These are phyloP conservation scores for Takifugu ocellatus DNA, from an alignment of 2,797 vertebrate genomes.

Conservation along the genomic window DNA sequence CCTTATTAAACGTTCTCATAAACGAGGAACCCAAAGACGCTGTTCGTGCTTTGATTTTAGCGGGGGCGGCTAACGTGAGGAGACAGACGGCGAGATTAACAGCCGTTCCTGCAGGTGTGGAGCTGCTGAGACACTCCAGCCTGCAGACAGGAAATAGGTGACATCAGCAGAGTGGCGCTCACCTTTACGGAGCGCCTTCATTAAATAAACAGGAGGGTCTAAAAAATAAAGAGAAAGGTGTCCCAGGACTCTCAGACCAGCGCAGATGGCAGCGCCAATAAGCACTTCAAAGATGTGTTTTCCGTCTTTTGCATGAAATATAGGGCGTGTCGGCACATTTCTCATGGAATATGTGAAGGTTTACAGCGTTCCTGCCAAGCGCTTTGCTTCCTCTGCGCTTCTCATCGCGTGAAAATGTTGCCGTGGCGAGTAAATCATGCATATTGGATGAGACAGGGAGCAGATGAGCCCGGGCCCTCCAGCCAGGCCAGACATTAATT, in stretches of 20 bases:
- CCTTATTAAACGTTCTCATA: no score
- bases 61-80: no score
- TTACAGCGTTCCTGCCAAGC: slow-evolving; percentile 32
- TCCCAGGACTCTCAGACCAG: slow-evolving; percentile 37
- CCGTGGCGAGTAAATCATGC: slow-evolving; percentile 67
- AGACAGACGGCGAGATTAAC: not conserved
- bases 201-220: slow-evolving; percentile 46
- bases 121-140: slow-evolving; percentile 10
- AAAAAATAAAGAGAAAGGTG: slow-evolving; percentile 37
- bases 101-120: not conserved
- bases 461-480: slow-evolving; percentile 66
- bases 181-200: slow-evolving; percentile 28
- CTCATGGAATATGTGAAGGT: slow-evolving; percentile 35
- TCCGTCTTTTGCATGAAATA: slow-evolving; percentile 24
- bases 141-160: slow-evolving; percentile 21
- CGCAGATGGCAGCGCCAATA: slow-evolving; percentile 23
- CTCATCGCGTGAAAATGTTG: slow-evolving; percentile 58
- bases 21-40: no score
- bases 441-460: slow-evolving; percentile 73
- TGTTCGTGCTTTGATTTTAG: no score
- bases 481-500: slow-evolving; percentile 72
- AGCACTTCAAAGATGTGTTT: not conserved
- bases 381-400: slow-evolving; percentile 35
- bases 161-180: slow-evolving; percentile 17
- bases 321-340: slow-evolving; percentile 8